These are phyloP conservation scores for Mormyrus lacerda DNA, from an alignment of 2,113 vertebrate genomes.

Conservation along the genomic window DNA sequence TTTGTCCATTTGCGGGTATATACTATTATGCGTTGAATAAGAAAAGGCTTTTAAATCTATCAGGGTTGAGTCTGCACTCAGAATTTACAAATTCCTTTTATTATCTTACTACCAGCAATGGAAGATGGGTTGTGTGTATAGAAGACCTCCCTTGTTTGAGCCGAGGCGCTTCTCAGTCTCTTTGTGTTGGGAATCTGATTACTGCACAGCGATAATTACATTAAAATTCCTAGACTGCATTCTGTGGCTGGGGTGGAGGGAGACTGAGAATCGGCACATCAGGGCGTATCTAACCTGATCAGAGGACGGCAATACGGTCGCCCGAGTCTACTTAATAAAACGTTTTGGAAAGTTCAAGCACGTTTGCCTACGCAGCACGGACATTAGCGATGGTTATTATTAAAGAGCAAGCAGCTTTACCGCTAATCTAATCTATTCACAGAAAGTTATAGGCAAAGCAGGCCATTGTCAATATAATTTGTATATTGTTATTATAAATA, in stretches of 20 bases:
- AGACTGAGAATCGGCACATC: constrained; percentile 26
- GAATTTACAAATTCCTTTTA: constrained; percentile 16
- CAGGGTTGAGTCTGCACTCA: constrained; percentile 16
- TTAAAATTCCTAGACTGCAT: constrained; percentile 33
- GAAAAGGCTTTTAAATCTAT: constrained; percentile 16
- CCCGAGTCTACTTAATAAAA: constrained; percentile 8
- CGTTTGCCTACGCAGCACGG: background rate
- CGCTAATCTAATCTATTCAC: background rate
- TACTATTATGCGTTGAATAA: background rate
- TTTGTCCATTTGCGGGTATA: background rate
- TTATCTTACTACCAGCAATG: background rate
- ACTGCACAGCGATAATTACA: constrained; percentile 37
- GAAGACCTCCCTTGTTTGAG: constrained; percentile 29
- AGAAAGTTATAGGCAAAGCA: background rate
- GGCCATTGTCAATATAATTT: background rate
- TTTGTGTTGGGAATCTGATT: constrained; percentile 45
- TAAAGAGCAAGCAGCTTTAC: background rate
- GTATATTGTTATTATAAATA: background rate
- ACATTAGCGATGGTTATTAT: background rate
- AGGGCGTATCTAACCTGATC: constrained; percentile 41
- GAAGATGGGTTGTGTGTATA: constrained; percentile 13
- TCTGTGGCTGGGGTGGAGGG: background rate
- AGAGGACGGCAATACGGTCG: constrained; percentile 19
- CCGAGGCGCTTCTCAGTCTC: constrained; percentile 19
- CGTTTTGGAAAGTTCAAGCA: background rate